Conservation (phyloP, 23 tunicate species). For the Styela clava region DNA sequence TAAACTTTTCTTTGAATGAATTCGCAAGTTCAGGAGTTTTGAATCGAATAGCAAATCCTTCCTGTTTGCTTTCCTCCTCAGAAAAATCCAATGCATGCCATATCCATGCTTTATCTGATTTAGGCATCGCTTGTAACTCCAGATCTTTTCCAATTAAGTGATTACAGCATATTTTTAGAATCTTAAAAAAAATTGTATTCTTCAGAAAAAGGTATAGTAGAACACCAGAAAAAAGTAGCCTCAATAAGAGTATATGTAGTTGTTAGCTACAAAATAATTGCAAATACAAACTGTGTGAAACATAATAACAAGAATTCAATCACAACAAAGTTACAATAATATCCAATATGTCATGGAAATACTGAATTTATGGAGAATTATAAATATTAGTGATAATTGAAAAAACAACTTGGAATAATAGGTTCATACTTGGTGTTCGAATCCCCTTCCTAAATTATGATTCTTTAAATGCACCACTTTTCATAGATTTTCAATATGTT, state of each 20-base stretch:
- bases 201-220: not conserved
- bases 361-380: no score
- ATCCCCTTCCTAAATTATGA: no score
- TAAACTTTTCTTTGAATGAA: conserved; percentile 42
- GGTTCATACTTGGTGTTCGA: no score
- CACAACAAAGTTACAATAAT: no score
- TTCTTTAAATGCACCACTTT: no score
- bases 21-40: conserved; percentile 66
- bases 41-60: conserved; percentile 76
- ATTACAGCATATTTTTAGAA: conserved; percentile 89
- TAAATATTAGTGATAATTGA: no score
- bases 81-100: conserved; percentile 92
- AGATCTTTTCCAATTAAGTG: conserved; percentile 37
- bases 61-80: conserved; percentile 61
- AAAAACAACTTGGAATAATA: no score
- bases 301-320: no score
- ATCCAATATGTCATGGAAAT: no score
- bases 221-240: not conserved
- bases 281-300: no score
- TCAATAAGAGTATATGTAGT: not conserved
- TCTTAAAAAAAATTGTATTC: conserved; percentile 32
- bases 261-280: not conserved
- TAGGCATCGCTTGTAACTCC: conserved; percentile 34
- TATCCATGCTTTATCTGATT: conserved; percentile 62
- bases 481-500: no score